phyloP scores from a whole-genome alignment of 1,140 invertebrate genomes.

The Ostrea denselamellosa region DNA sequence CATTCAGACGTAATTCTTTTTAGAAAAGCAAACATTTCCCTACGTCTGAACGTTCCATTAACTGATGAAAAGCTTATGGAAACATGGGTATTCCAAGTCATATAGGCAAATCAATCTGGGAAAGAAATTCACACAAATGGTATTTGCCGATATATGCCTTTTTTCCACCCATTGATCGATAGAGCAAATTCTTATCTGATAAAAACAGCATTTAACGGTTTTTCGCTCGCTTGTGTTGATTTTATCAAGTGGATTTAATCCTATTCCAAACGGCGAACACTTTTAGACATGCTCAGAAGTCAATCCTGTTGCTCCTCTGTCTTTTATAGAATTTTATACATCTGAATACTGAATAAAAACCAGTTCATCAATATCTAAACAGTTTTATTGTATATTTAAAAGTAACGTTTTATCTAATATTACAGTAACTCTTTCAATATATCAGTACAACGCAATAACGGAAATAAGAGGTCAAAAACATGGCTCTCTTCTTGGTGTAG shows the following conservation, averaged over 20 bases:
- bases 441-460: not conserved
- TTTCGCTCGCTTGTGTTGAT: not conserved
- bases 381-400: not conserved
- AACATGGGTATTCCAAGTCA: not conserved
- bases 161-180: not conserved
- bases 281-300: not conserved
- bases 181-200: conserved; percentile 6
- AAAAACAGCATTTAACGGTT: not conserved
- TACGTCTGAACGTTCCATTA: not conserved
- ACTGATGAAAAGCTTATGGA: not conserved
- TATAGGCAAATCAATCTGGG: not conserved
- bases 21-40: not conserved
- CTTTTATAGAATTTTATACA: not conserved
- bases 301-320: not conserved
- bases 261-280: not conserved
- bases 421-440: not conserved
- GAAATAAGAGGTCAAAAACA: not conserved
- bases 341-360: too few relatives aligned
- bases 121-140: not conserved
- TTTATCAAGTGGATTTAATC: not conserved
- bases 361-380: not conserved
- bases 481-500: not conserved
- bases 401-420: not conserved
- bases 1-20: not conserved
- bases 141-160: conserved; percentile 4